Conservation (phyloP, 2,113 vertebrate species). For the Serilophus lunatus region DNA sequence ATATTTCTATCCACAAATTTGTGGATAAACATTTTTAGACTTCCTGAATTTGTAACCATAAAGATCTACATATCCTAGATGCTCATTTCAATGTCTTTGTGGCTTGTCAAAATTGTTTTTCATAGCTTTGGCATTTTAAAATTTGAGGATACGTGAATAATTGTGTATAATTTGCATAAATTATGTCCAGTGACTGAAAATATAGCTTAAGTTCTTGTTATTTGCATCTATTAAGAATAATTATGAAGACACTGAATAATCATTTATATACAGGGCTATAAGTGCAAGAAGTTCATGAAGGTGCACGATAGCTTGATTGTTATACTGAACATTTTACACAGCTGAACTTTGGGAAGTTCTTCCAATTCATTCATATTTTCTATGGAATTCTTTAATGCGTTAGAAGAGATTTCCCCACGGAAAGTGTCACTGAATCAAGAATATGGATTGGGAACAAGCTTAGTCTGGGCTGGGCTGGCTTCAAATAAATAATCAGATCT, state of each 20-base stretch:
- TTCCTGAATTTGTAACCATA: not conserved
- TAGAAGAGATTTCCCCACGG: not conserved
- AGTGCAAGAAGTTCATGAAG: not conserved
- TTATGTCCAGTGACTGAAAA: not conserved
- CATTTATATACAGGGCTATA: not conserved
- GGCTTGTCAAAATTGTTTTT: not conserved
- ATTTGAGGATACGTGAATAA: not conserved
- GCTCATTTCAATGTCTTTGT: not conserved
- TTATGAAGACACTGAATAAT: not conserved
- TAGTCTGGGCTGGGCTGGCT: not conserved
- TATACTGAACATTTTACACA: not conserved
- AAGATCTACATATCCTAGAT: not conserved
- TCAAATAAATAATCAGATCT: not conserved
- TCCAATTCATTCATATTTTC: not conserved
- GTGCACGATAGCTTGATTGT: not conserved
- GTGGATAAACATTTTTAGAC: not conserved
- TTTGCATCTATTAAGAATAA: not conserved
- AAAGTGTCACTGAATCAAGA: not conserved
- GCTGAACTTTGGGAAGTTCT: not conserved
- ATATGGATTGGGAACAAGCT: not conserved
- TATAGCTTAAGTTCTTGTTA: not conserved
- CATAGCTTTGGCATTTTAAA: not conserved
- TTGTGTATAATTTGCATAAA: not conserved
- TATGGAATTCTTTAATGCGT: not conserved
- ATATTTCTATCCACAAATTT: not conserved